phyloP scores from a whole-genome alignment of 2,888 invertebrate genomes.

The Urechis unicinctus region DNA sequence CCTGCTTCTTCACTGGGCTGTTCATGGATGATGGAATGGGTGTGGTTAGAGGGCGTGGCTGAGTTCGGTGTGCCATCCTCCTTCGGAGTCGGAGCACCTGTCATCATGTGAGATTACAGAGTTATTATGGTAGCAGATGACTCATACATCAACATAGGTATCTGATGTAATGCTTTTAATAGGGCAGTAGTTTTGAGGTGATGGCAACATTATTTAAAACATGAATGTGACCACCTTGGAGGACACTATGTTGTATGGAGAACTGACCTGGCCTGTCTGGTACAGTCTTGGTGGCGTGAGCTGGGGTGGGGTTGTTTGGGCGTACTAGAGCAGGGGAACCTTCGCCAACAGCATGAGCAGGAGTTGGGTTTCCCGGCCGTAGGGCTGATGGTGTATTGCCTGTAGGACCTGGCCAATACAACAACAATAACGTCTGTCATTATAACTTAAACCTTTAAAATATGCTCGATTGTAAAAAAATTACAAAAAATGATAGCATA shows the following conservation, averaged over 20 bases:
- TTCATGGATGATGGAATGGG: slow-evolving; percentile 31
- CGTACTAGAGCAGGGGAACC: slow-evolving; percentile 39
- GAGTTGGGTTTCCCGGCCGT: slow-evolving; percentile 46
- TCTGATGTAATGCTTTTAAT: no score
- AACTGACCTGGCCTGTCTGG: slow-evolving; percentile 15
- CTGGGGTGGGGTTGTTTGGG: slow-evolving; percentile 42
- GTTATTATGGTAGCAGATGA: neutral
- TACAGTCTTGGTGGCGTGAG: slow-evolving; percentile 20
- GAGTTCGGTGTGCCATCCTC: neutral
- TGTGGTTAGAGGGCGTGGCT: neutral
- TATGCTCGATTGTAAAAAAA: neutral
- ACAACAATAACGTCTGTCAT: neutral
- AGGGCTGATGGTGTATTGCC: slow-evolving; percentile 28
- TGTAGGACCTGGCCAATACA: neutral
- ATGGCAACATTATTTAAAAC: no score
- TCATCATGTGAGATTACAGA: neutral
- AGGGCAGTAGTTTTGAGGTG: no score
- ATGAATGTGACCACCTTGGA: no score
- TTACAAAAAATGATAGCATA: neutral
- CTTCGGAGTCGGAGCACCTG: neutral
- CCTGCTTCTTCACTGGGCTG: slow-evolving; percentile 29
- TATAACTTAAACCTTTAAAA: neutral
- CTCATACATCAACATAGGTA: no score
- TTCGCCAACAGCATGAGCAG: slow-evolving; percentile 37
- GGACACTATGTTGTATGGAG: no score